phyloP scores from a whole-genome alignment of 2,113 vertebrate species.

The Emydura subglobosa region DNA sequence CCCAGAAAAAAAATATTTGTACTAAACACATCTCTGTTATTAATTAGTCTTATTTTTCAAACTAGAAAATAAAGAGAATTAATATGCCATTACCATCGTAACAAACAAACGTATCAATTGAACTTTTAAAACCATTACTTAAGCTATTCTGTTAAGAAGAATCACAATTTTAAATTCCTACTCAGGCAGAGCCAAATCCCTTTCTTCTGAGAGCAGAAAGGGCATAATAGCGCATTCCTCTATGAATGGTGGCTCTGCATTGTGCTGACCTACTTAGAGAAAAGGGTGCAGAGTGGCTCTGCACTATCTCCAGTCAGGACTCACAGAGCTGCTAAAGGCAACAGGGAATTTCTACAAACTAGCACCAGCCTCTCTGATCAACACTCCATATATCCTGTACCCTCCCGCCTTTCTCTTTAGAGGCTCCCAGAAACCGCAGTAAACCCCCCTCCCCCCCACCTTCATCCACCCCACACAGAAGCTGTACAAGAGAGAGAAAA shows the following conservation, averaged over 20 bases:
- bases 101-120: background rate
- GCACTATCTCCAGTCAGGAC: background rate
- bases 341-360: background rate
- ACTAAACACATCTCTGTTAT: background rate
- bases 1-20: background rate
- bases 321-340: background rate
- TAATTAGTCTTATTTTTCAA: background rate
- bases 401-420: background rate
- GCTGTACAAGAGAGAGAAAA: too few relatives aligned
- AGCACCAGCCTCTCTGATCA: background rate
- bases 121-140: background rate
- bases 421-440: background rate
- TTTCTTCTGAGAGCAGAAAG: background rate
- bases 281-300: background rate
- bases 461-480: too few relatives aligned
- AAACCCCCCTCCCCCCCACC: background rate
- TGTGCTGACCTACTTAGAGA: background rate
- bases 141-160: background rate
- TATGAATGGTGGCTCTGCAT: too few relatives aligned
- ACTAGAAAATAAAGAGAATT: background rate
- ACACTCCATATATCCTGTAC: background rate
- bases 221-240: background rate
- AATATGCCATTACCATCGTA: background rate
- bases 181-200: background rate
- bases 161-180: background rate